Conservation (phyloP, 35 echinoderm and acorn worm genomes). For the Ptychodera flava region DNA sequence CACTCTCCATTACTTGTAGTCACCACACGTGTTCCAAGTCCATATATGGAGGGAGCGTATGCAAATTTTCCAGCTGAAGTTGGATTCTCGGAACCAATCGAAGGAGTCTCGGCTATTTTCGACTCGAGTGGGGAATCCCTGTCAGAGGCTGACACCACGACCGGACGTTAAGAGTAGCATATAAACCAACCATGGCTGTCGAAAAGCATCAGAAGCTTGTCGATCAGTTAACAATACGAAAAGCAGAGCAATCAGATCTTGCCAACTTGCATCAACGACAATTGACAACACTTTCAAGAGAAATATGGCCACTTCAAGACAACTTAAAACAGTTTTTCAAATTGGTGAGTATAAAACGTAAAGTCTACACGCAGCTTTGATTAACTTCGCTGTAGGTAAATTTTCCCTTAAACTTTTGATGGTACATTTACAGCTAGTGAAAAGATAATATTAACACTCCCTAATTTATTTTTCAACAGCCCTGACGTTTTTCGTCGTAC, state of each 20-base stretch:
- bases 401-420: too few relatives aligned
- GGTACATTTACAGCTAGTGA: too few relatives aligned
- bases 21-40: too few relatives aligned
- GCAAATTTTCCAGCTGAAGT: too few relatives aligned
- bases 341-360: too few relatives aligned
- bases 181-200: background rate
- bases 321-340: background rate
- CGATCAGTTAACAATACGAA: background rate
- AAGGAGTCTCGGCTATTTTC: background rate
- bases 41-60: too few relatives aligned
- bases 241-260: background rate
- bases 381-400: too few relatives aligned
- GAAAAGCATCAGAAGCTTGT: background rate
- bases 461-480: background rate
- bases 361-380: too few relatives aligned
- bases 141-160: background rate
- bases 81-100: too few relatives aligned
- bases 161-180: background rate
- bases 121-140: background rate
- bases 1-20: too few relatives aligned
- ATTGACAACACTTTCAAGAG: background rate
- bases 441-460: background rate
- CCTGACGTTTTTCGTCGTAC: background rate
- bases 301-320: background rate
- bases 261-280: background rate